Conservation (phyloP, 35 echinoderm and acorn worm species). For the Heliocidaris tuberculata region DNA sequence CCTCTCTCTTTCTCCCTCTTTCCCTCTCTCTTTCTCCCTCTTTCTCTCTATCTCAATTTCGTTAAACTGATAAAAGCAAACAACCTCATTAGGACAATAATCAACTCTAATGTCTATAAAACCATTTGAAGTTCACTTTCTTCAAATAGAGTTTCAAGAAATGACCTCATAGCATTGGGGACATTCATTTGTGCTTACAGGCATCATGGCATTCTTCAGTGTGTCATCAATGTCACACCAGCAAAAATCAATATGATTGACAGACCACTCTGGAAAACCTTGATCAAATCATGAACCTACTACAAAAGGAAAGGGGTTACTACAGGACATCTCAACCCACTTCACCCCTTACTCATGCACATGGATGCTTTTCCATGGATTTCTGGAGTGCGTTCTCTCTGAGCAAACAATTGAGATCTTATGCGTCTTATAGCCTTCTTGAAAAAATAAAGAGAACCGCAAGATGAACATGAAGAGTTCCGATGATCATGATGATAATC, state of each 20-base stretch:
- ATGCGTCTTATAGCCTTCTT: background rate
- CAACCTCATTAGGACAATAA: too few relatives aligned
- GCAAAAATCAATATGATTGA: slow-evolving; percentile 18
- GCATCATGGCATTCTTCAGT: background rate
- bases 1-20: too few relatives aligned
- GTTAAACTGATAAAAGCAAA: too few relatives aligned
- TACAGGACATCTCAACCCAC: background rate
- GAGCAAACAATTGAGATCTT: background rate
- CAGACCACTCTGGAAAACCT: background rate
- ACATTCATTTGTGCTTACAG: background rate
- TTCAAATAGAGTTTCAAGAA: background rate
- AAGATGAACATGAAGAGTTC: background rate
- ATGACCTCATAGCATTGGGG: background rate
- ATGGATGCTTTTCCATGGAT: background rate
- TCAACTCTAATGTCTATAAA: too few relatives aligned
- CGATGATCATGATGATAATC: background rate
- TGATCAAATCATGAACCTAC: background rate
- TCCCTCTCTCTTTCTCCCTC: too few relatives aligned
- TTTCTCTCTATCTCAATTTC: too few relatives aligned
- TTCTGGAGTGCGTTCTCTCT: background rate
- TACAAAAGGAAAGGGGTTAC: background rate
- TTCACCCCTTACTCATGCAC: background rate
- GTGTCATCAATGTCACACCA: background rate
- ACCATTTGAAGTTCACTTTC: background rate
- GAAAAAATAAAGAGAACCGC: background rate